These are phyloP conservation scores for Panthera uncia DNA, from an alignment of 2,113 vertebrate species.

Conservation along the genomic window DNA sequence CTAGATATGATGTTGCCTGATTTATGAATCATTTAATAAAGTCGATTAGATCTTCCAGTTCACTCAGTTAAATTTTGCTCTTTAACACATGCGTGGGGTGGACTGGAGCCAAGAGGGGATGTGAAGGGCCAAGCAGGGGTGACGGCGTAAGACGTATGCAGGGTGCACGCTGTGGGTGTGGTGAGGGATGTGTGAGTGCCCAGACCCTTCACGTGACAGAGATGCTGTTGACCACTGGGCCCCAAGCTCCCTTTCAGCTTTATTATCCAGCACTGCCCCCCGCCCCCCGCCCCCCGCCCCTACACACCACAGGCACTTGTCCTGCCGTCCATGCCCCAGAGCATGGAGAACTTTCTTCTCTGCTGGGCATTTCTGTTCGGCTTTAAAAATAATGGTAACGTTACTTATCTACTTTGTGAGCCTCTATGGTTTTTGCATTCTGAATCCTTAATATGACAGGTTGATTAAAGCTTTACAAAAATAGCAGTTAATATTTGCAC, in stretches of 20 bases:
- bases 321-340: fast-evolving
- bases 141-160: neutral
- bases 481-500: neutral
- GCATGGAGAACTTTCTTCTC: neutral
- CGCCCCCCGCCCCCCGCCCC: too few relatives aligned
- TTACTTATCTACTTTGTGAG: neutral
- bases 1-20: neutral
- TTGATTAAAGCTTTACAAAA: neutral
- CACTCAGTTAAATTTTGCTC: neutral
- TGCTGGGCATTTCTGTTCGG: neutral
- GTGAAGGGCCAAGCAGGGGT: neutral
- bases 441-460: neutral
- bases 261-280: too few relatives aligned
- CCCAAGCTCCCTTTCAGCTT: neutral
- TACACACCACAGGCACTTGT: neutral
- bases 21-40: neutral
- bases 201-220: neutral
- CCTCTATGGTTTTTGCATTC: neutral
- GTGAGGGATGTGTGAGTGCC: neutral
- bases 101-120: neutral
- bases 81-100: neutral
- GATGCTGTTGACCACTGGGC: neutral
- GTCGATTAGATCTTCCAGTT: neutral
- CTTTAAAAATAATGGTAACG: neutral
- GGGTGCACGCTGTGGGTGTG: neutral